Conservation (phyloP, 2,888 invertebrate genomes). For the Perdita meconis region DNA sequence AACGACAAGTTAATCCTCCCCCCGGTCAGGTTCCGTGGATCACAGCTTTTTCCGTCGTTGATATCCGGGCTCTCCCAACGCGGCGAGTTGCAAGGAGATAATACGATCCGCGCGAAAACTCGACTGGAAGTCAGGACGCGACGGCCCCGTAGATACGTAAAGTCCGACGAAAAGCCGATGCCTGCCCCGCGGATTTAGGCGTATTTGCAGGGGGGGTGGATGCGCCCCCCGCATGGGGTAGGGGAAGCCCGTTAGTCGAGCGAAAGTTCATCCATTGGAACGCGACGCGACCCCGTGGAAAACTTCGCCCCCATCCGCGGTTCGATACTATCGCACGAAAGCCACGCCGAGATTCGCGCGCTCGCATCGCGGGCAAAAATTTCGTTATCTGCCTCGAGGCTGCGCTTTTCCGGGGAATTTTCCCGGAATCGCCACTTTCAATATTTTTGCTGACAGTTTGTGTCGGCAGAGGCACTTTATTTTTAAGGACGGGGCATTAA, state of each 20-base stretch:
- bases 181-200: slow-evolving; percentile 44
- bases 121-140: slow-evolving; percentile 29
- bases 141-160: slow-evolving; percentile 33
- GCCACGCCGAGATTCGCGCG: neutral
- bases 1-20: slow-evolving; percentile 38
- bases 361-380: neutral
- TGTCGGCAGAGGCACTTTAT: no score
- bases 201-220: slow-evolving; percentile 22
- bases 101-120: slow-evolving; percentile 54
- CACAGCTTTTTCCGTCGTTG: slow-evolving; percentile 14
- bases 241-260: slow-evolving; percentile 26
- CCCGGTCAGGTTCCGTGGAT: neutral
- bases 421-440: no score
- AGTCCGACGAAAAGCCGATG: slow-evolving; percentile 51
- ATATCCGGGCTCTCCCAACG: neutral
- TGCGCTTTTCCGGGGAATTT: no score
- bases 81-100: slow-evolving; percentile 41
- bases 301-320: slow-evolving; percentile 32
- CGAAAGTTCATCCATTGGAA: slow-evolving; percentile 47
- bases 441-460: no score
- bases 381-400: neutral
- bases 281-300: slow-evolving; percentile 4
- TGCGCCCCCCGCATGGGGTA: no score
- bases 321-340: slow-evolving; percentile 24
- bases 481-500: no score